These are phyloP conservation scores for Odontothrips loti DNA, from an alignment of 2,888 invertebrate genomes.

Conservation along the genomic window DNA sequence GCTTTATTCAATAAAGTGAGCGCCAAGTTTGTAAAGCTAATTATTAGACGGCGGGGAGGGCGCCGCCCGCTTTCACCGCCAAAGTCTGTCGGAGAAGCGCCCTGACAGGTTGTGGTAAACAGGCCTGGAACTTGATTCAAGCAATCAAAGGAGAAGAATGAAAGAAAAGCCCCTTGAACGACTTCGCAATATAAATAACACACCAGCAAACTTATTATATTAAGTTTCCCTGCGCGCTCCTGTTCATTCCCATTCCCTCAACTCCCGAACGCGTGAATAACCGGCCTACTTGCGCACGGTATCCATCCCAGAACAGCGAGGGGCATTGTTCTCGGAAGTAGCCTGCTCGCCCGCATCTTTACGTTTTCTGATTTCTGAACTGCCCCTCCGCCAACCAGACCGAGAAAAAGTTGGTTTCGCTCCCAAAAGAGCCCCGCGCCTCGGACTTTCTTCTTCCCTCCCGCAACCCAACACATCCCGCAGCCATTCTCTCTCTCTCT, in stretches of 20 bases:
- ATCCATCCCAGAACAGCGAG: no score
- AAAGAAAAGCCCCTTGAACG: no score
- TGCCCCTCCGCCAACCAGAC: not conserved
- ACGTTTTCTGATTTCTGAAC: not conserved
- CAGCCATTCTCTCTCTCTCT: not conserved
- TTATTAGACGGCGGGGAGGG: not conserved
- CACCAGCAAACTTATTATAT: no score
- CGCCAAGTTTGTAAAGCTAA: not conserved
- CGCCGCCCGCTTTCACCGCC: not conserved
- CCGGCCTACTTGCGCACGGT: no score
- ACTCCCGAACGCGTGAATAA: no score
- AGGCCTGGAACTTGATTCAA: not conserved
- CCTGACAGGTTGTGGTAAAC: not conserved
- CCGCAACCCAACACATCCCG: not conserved
- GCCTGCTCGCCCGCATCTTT: not conserved
- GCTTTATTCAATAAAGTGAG: not conserved
- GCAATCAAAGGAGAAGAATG: no score
- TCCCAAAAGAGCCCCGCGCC: not conserved
- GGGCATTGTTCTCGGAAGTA: no score
- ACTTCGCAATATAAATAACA: no score
- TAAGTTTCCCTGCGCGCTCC: no score
- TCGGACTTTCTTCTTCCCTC: not conserved
- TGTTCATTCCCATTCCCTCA: no score
- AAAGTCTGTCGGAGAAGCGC: not conserved
- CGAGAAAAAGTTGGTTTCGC: not conserved